Evolutionary conservation across 2,797 vertebrate species (phyloP).

Genomic region (Pangasius krempfi): DNA sequence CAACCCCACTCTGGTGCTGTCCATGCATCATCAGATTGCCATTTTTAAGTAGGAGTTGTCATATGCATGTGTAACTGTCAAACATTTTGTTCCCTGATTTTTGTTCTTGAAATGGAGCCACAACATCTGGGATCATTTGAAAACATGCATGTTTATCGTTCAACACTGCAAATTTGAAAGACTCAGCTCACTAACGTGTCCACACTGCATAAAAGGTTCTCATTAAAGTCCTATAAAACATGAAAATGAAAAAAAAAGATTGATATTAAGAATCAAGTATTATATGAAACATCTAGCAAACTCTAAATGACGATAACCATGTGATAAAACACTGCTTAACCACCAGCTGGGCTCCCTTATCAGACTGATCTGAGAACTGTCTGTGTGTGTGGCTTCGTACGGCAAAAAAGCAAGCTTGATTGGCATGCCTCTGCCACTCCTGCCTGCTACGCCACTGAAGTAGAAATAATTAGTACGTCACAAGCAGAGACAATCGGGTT

Average conservation of each 20-base stretch:
- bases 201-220: neutral
- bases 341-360: neutral
- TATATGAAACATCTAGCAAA: neutral
- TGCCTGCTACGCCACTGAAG: neutral
- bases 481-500: slow-evolving; percentile 8
- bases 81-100: slow-evolving; percentile 11
- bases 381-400: neutral
- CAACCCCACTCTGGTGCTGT: slow-evolving; percentile 7
- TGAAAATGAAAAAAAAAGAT: neutral
- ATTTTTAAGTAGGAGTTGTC: neutral
- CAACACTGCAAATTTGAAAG: slow-evolving; percentile 6
- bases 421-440: neutral
- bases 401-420: neutral
- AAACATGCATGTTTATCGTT: slow-evolving; percentile 8
- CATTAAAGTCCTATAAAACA: slow-evolving; percentile 1
- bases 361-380: neutral
- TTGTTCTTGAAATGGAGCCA: neutral
- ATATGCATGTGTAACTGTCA: neutral
- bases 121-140: neutral
- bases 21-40: slow-evolving; percentile 20
- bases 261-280: neutral
- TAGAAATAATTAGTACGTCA: neutral
- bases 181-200: neutral
- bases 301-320: neutral
- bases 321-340: neutral